Conservation (phyloP, 2,888 invertebrate species). For the Pseudoips prasinana region DNA sequence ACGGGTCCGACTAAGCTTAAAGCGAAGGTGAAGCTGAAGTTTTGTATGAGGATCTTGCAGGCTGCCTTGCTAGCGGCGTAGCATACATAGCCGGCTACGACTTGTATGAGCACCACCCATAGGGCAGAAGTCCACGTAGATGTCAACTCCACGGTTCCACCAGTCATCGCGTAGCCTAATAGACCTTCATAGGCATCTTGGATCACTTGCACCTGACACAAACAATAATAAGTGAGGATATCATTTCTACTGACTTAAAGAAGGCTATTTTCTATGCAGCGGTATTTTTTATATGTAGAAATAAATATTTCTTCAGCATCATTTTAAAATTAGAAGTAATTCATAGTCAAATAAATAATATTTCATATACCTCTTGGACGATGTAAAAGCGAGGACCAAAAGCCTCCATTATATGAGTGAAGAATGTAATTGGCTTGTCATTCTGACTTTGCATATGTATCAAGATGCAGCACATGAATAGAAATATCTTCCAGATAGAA, state of each 20-base stretch:
- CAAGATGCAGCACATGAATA: constrained; percentile 86
- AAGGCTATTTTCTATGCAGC: too few species aligned
- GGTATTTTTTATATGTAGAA: too few species aligned
- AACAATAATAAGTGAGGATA: constrained; percentile 3
- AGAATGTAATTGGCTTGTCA: constrained; percentile 70
- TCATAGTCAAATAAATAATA: too few species aligned
- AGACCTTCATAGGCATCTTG: constrained; percentile 55
- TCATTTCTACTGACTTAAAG: too few species aligned
- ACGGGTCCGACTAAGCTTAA: constrained; percentile 89
- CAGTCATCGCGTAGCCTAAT: constrained; percentile 58
- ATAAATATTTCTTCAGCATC: too few species aligned
- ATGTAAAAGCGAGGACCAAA: constrained; percentile 78
- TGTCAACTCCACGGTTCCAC: constrained; percentile 48
- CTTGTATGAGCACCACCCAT: constrained; percentile 85
- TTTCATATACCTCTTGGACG: constrained; percentile 70
- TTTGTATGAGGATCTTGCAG: constrained; percentile 94
- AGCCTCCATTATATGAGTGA: constrained; percentile 65
- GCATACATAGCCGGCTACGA: constrained; percentile 84
- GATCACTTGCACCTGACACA: constrained; percentile 67
- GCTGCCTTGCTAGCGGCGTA: constrained; percentile 89
- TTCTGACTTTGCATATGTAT: constrained; percentile 76
- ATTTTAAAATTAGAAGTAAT: too few species aligned
- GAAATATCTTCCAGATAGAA: constrained; percentile 88
- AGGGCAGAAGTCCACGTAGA: constrained; percentile 68
- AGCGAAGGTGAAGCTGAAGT: constrained; percentile 93